These are phyloP conservation scores for Drosophila paramelanica DNA, from an alignment of 2,888 invertebrate genomes.

Conservation along the genomic window DNA sequence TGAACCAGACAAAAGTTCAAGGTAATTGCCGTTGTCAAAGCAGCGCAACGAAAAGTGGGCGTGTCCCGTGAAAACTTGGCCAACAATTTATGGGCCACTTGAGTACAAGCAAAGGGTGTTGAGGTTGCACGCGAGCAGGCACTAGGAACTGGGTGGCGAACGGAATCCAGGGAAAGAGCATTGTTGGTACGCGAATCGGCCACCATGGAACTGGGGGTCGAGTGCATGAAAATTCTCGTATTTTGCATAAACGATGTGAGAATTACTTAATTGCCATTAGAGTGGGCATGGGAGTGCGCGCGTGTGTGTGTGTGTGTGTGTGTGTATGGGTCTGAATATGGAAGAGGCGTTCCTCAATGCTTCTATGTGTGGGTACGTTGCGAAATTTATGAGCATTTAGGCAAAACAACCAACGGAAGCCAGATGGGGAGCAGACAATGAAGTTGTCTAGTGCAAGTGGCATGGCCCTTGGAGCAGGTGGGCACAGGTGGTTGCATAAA, in stretches of 20 bases:
- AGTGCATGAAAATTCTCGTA: slow-evolving; percentile 51
- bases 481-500: slow-evolving; percentile 29
- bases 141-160: slow-evolving; percentile 46
- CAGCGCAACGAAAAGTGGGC: slow-evolving; percentile 75
- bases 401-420: slow-evolving; percentile 33
- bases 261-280: slow-evolving; percentile 78
- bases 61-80: slow-evolving; percentile 72
- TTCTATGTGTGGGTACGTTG: slow-evolving; percentile 36
- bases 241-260: slow-evolving; percentile 81
- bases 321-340: slow-evolving; percentile 24
- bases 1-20: slow-evolving; percentile 69
- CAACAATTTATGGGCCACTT: slow-evolving; percentile 81
- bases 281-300: slow-evolving; percentile 20
- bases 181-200: slow-evolving; percentile 4
- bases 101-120: slow-evolving; percentile 80
- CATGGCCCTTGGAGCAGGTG: slow-evolving; percentile 19
- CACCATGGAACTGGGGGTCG: slow-evolving; percentile 6
- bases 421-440: slow-evolving; percentile 54
- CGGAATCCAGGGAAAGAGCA: neutral
- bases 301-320: slow-evolving; percentile 25
- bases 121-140: slow-evolving; percentile 79
- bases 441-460: slow-evolving; percentile 69
- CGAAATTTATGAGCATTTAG: slow-evolving; percentile 68
- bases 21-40: slow-evolving; percentile 81
- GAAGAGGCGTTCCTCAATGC: slow-evolving; percentile 33